These are phyloP conservation scores for Lasioglossum lativentre DNA, from an alignment of 2,888 invertebrate species.

Conservation along the genomic window DNA sequence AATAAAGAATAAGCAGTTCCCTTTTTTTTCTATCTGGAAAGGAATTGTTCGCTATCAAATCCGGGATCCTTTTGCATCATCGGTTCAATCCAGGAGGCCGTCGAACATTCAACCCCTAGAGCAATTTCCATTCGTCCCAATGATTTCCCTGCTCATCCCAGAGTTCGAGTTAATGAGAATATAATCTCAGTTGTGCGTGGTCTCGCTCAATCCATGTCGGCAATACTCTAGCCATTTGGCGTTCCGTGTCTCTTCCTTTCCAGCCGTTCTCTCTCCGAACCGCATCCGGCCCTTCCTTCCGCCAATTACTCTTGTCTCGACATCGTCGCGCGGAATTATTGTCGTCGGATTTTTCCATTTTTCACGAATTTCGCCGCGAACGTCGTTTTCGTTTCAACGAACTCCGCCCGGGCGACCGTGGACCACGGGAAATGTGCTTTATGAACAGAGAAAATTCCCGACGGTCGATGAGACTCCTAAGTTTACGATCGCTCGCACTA, in stretches of 20 bases:
- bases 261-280: constrained; percentile 36
- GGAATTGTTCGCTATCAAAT: constrained; percentile 40
- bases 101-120: constrained; percentile 60
- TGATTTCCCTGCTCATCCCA: constrained; percentile 63
- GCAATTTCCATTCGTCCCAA: constrained; percentile 67
- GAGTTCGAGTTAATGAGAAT: constrained; percentile 78
- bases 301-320: constrained; percentile 72
- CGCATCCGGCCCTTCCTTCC: constrained; percentile 73
- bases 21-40: constrained; percentile 9
- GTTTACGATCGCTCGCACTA: not conserved
- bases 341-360: constrained; percentile 43
- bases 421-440: not conserved
- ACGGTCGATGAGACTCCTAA: not conserved
- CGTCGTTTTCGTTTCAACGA: constrained; percentile 18
- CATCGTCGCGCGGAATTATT: constrained; percentile 69
- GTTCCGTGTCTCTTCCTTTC: constrained; percentile 55
- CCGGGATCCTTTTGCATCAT: constrained; percentile 26
- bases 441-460: not conserved
- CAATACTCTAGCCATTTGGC: constrained; percentile 63
- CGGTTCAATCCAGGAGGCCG: constrained; percentile 29
- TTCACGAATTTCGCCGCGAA: not conserved
- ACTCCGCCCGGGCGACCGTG: not conserved
- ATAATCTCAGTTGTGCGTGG: constrained; percentile 82
- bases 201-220: constrained; percentile 71
- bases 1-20: constrained; percentile 23